These are phyloP conservation scores for Centrocercus urophasianus DNA, from an alignment of 2,113 vertebrate species.

Conservation along the genomic window DNA sequence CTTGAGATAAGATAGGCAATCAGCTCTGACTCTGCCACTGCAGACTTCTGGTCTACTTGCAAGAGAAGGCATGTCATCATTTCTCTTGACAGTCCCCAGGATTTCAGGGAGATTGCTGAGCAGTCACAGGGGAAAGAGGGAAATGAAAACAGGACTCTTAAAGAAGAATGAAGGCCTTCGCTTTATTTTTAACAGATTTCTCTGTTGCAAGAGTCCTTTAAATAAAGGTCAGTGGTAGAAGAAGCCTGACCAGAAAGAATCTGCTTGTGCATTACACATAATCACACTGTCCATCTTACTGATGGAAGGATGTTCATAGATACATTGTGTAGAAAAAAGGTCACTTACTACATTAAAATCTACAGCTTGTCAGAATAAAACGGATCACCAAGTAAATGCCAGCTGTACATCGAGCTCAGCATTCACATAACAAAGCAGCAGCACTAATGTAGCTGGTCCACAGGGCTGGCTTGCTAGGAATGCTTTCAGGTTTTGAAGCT, in stretches of 20 bases:
- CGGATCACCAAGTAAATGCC: not conserved
- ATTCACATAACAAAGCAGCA: not conserved
- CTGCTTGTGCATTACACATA: not conserved
- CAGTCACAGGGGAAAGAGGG: slow-evolving; percentile 6
- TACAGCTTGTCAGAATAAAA: not conserved
- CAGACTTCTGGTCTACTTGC: slow-evolving; percentile 83
- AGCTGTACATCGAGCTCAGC: not conserved
- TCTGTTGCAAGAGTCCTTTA: not conserved
- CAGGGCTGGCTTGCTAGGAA: not conserved
- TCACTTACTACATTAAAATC: not conserved
- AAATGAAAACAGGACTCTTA: slow-evolving; percentile 49
- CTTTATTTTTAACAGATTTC: slow-evolving; percentile 49
- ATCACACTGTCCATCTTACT: not conserved
- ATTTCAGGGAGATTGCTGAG: slow-evolving; percentile 67
- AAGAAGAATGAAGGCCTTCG: slow-evolving; percentile 23
- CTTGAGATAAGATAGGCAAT: slow-evolving; percentile 83
- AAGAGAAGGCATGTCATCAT: slow-evolving; percentile 79
- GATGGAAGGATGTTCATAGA: not conserved
- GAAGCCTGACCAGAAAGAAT: not conserved
- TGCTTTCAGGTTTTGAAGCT: not conserved
- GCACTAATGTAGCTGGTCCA: not conserved
- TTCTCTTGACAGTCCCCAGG: slow-evolving; percentile 82
- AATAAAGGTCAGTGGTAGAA: not conserved
- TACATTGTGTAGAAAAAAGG: not conserved
- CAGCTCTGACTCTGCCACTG: slow-evolving; percentile 71